Evolutionary conservation across 2,888 invertebrate genomes (phyloP).

Genomic region (Helleia helle): DNA sequence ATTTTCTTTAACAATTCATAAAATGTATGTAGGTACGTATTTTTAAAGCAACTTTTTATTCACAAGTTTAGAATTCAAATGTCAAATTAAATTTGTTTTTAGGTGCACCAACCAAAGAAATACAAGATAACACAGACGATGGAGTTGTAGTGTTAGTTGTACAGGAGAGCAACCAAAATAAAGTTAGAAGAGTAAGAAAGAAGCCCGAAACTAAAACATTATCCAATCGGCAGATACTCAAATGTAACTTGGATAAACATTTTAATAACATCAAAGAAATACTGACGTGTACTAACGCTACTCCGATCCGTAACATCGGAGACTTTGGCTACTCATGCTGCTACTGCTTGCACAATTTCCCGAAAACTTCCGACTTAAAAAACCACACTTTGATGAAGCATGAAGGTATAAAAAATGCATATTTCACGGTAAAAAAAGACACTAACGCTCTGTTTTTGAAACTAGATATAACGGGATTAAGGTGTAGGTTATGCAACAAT

Average conservation of each 20-base stretch:
- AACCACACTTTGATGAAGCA: constrained; percentile 30
- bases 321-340: constrained; percentile 37
- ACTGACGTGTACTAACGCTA: constrained; percentile 37
- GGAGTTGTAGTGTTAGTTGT: background rate
- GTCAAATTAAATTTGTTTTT: constrained; percentile 18
- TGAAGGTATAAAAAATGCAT: constrained; percentile 24
- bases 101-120: constrained; percentile 11
- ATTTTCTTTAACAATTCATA: no score
- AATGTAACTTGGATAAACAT: constrained; percentile 30
- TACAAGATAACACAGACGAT: constrained; percentile 12
- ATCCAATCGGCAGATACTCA: background rate
- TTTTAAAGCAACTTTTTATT: no score
- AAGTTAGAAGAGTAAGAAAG: constrained; percentile 14
- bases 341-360: constrained; percentile 30
- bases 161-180: no score
- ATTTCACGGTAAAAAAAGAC: constrained; percentile 30
- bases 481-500: constrained; percentile 31
- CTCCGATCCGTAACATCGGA: constrained; percentile 33
- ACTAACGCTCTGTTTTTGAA: constrained; percentile 34
- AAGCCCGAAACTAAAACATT: constrained; percentile 21
- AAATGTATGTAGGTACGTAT: no score
- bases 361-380: constrained; percentile 32
- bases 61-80: constrained; percentile 6
- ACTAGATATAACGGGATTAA: constrained; percentile 32
- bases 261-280: constrained; percentile 31